phyloP scores from a whole-genome alignment of 1,140 invertebrate species.

The Cheumatopsyche charites region DNA sequence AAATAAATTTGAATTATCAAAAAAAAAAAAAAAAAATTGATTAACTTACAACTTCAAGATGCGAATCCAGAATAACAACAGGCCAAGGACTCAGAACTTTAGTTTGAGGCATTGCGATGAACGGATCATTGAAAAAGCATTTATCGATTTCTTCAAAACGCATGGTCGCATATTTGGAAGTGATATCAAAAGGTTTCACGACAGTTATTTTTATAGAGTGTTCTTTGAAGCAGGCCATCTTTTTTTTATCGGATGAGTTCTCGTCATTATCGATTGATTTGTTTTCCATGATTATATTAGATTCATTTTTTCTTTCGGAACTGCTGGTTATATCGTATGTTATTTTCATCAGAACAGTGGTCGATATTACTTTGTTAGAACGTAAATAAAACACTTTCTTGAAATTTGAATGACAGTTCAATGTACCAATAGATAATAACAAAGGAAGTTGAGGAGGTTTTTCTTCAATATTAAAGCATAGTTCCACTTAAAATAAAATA shows the following conservation, averaged over 20 bases:
- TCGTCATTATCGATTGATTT: slow-evolving; percentile 31
- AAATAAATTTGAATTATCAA: neutral
- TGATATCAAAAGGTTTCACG: slow-evolving; percentile 73
- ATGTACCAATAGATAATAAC: slow-evolving; percentile 54
- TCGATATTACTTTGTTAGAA: slow-evolving; percentile 66
- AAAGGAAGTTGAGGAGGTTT: slow-evolving; percentile 59
- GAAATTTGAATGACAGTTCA: slow-evolving; percentile 52
- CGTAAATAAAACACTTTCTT: slow-evolving; percentile 63
- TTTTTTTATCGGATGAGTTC: slow-evolving; percentile 51
- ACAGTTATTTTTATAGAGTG: slow-evolving; percentile 67
- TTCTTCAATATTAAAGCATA: slow-evolving; percentile 59
- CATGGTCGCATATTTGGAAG: slow-evolving; percentile 69
- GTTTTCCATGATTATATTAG: slow-evolving; percentile 35
- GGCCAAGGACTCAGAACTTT: slow-evolving; percentile 73
- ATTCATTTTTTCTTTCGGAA: slow-evolving; percentile 36
- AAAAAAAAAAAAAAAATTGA: neutral
- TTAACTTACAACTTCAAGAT: slow-evolving; percentile 65
- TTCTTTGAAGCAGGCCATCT: slow-evolving; percentile 64
- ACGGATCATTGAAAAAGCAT: slow-evolving; percentile 70
- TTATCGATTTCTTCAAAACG: slow-evolving; percentile 70
- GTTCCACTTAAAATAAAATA: slow-evolving; percentile 57
- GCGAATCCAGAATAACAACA: slow-evolving; percentile 68
- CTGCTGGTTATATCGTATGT: slow-evolving; percentile 53
- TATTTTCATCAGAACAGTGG: slow-evolving; percentile 64
- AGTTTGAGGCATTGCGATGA: slow-evolving; percentile 72